phyloP scores from a whole-genome alignment of 2,113 vertebrate species.

The Bagarius yarrelli region DNA sequence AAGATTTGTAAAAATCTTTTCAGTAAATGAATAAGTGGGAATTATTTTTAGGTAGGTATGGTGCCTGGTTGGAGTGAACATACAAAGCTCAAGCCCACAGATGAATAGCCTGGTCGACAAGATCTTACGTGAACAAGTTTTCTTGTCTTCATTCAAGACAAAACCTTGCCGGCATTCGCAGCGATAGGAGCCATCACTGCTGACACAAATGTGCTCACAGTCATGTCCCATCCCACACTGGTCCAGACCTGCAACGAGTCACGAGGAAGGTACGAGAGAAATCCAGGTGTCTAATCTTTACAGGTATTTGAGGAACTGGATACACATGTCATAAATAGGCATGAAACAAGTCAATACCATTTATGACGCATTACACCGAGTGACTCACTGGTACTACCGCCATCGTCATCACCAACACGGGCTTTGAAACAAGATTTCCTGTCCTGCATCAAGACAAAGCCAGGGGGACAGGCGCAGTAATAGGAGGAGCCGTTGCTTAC shows the following conservation, averaged over 20 bases:
- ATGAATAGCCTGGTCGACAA: constrained; percentile 33
- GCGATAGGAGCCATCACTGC: constrained; percentile 51
- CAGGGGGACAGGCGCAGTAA: constrained; percentile 44
- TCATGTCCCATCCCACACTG: constrained; percentile 61
- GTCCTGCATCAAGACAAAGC: constrained; percentile 49
- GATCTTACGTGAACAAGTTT: constrained; percentile 75
- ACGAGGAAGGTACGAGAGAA: constrained; percentile 30
- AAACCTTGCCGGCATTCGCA: constrained; percentile 69
- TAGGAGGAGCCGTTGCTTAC: constrained; percentile 43
- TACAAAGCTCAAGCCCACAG: not conserved
- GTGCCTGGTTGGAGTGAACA: constrained; percentile 28
- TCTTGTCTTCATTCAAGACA: constrained; percentile 66
- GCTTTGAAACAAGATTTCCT: constrained; percentile 49
- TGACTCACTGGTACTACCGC: constrained; percentile 51
- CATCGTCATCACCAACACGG: constrained; percentile 32
- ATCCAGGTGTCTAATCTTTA: not conserved
- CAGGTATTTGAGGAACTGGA: not conserved
- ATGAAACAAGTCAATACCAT: constrained; percentile 33
- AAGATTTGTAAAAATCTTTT: not conserved
- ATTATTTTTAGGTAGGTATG: not conserved
- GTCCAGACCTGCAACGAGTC: constrained; percentile 58
- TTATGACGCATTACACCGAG: constrained; percentile 32
- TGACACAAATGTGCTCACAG: constrained; percentile 71
- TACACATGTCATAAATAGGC: constrained; percentile 36
- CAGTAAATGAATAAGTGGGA: not conserved